Base-by-base conservation (phyloP, 1,140 invertebrate genomes). In the Latrodectus geometricus region DNA sequence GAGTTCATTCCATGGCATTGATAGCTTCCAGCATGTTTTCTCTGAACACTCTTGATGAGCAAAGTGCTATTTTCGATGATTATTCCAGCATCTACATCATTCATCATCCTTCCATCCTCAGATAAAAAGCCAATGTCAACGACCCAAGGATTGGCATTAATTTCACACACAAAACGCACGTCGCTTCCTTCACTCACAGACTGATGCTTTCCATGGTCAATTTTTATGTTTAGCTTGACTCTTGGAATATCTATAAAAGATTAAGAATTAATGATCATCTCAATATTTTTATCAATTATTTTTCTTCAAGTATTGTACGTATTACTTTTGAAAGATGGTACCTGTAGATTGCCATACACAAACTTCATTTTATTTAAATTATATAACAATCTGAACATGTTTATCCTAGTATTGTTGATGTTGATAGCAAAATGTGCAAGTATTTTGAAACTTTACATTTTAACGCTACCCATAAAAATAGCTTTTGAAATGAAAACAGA, bases 1-100 rank as follows among this genome's bases (percentile, higher is more conserved):
- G 94, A 94, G 90, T 97, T 98, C 91, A 95, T 95, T 0, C 96
- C 97, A 7, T 96, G 95, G 90, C 97, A 98, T 0, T 96, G 96
- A 91, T 97, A 97, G 9, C 82, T 81, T 4, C 90, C 90, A 4
- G 88, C 79, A 21, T 90, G 89, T 11, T 89, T 87, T 14, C 90
- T 79, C 21, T 86, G 88, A 1, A 90, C 90, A 9, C 88, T 87
- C 83, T 91, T 90, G 23, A 91, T 88, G 12, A 90, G 90, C n/a
- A 91, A 82, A 20, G 89, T 96, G 89, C 95, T 95, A 90, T 96
- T 95, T 90, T 94, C 96, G 82, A 96, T 92, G 77, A 96, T 95
- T 9, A 96, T 92, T 17, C 95, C 95, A n/a, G 93, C 93, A 4
- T 93, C 93, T 54, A 93, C 92, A 89, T 95, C 96, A 90, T 93